Percentiles rank a stretch among this genome's conserved stretches.
Evolutionary conservation across 2,797 vertebrate genomes (phyloP).

Genomic region (Hoplostethus atlanticus): DNA sequence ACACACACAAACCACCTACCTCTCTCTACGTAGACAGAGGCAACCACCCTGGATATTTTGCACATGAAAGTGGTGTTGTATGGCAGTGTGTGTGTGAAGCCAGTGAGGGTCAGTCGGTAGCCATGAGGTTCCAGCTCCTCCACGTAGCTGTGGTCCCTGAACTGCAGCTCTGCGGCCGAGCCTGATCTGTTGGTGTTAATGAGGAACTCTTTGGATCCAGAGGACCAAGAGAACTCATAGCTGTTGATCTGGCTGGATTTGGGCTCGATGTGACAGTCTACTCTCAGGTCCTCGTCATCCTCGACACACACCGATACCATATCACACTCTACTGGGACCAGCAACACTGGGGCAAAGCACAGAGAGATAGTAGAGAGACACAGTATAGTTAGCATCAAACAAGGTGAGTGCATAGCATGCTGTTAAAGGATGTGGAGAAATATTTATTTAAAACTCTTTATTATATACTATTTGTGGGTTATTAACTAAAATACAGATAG

Average conservation of each 20-base stretch:
- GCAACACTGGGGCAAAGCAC: slow-evolving; percentile 61
- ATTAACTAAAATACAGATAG: not conserved
- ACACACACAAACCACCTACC: slow-evolving; percentile 62
- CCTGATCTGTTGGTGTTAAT: slow-evolving; percentile 85
- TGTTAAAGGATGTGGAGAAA: too few species aligned
- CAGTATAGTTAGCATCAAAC: not conserved
- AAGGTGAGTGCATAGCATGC: too few species aligned
- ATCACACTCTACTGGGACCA: slow-evolving; percentile 62
- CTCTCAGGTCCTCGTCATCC: slow-evolving; percentile 80
- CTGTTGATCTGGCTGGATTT: slow-evolving; percentile 66
- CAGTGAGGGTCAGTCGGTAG: slow-evolving; percentile 76
- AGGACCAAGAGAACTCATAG: slow-evolving; percentile 84
- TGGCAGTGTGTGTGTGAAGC: slow-evolving; percentile 65
- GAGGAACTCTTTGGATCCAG: slow-evolving; percentile 69
- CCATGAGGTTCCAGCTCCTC: slow-evolving; percentile 66
- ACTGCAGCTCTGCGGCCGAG: slow-evolving; percentile 59
- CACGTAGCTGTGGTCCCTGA: slow-evolving; percentile 75
- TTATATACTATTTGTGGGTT: not conserved
- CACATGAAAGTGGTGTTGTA: slow-evolving; percentile 85
- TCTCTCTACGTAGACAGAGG: slow-evolving; percentile 60
- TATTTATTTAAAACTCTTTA: not conserved
- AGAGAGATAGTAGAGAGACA: slow-evolving; percentile 11
- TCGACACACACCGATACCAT: slow-evolving; percentile 77
- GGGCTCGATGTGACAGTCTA: slow-evolving; percentile 77
- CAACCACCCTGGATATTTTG: slow-evolving; percentile 63